These are phyloP conservation scores for Hemithea aestivaria DNA, from an alignment of 2,888 invertebrate species.

Conservation along the genomic window DNA sequence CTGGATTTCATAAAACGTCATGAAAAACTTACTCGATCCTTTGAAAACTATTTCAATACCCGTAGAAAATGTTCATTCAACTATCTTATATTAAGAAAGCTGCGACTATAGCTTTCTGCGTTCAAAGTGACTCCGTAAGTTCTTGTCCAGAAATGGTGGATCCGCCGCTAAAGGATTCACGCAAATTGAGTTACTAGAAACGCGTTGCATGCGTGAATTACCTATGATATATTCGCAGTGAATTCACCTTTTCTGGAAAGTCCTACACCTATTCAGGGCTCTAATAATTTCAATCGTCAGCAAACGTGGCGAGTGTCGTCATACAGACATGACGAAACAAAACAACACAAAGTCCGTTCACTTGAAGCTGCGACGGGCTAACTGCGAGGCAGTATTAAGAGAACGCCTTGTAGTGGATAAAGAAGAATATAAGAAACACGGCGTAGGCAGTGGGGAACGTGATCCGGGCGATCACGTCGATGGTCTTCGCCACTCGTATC, in stretches of 20 bases:
- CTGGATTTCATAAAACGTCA: slow-evolving; percentile 44
- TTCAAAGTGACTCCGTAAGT: slow-evolving; percentile 31
- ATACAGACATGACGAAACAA: slow-evolving; percentile 46
- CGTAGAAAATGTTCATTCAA: slow-evolving; percentile 54
- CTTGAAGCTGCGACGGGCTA: slow-evolving; percentile 44
- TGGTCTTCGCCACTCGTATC: slow-evolving; percentile 95
- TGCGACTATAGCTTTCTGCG: slow-evolving; percentile 42
- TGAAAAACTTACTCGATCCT: slow-evolving; percentile 42
- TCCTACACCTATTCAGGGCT: too few species aligned
- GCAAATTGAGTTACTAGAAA: too few species aligned
- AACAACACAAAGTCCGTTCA: slow-evolving; percentile 50
- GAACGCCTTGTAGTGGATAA: slow-evolving; percentile 95
- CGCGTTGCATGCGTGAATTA: too few species aligned
- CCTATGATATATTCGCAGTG: too few species aligned
- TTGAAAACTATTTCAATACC: slow-evolving; percentile 71
- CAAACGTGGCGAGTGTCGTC: slow-evolving; percentile 49
- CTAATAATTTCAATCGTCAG: slow-evolving; percentile 57
- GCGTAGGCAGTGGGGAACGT: slow-evolving; percentile 96
- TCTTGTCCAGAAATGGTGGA: too few species aligned
- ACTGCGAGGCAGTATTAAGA: slow-evolving; percentile 76
- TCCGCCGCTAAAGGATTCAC: too few species aligned
- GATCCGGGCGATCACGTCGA: slow-evolving; percentile 95
- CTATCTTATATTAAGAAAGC: slow-evolving; percentile 44
- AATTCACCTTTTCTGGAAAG: too few species aligned
- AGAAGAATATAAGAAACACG: slow-evolving; percentile 96